phyloP scores from a whole-genome alignment of 1,140 invertebrate species.

The Physella acuta region DNA sequence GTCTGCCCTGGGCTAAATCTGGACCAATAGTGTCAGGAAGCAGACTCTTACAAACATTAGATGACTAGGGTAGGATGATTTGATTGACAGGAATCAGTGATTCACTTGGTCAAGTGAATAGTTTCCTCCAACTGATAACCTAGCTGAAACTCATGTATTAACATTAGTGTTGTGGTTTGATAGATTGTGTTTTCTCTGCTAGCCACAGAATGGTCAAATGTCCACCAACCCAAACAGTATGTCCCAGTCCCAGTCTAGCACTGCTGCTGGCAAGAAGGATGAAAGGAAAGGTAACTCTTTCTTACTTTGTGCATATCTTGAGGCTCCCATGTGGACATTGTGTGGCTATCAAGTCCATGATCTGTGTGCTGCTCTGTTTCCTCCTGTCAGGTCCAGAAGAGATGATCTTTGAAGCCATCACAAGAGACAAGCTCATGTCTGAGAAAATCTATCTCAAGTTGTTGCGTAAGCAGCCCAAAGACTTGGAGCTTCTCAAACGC shows the following conservation, averaged over 20 bases:
- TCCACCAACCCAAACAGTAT: slow-evolving; percentile 24
- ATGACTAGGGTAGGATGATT: too few species aligned
- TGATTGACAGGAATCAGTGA: too few species aligned
- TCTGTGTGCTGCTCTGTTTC: background rate
- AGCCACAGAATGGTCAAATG: slow-evolving; percentile 28
- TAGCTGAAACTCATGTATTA: too few species aligned
- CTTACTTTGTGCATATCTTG: background rate
- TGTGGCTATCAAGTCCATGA: background rate
- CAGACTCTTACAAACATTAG: too few species aligned
- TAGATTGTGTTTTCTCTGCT: background rate
- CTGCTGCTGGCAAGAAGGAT: slow-evolving; percentile 33
- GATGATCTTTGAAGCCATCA: slow-evolving; percentile 74
- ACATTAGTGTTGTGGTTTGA: background rate
- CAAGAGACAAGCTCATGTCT: slow-evolving; percentile 81
- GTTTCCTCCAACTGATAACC: too few species aligned
- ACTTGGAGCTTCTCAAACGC: slow-evolving; percentile 87
- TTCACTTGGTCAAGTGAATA: too few species aligned
- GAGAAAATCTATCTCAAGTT: slow-evolving; percentile 94
- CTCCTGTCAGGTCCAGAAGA: slow-evolving; percentile 32
- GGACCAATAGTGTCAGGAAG: too few species aligned
- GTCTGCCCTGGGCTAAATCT: too few species aligned
- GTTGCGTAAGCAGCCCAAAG: slow-evolving; percentile 94
- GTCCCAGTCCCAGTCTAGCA: slow-evolving; percentile 24
- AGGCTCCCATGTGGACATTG: background rate
- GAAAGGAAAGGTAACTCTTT: slow-evolving; percentile 41